Conservation (phyloP, 2,113 vertebrate genomes). For the Epinephelus moara region DNA sequence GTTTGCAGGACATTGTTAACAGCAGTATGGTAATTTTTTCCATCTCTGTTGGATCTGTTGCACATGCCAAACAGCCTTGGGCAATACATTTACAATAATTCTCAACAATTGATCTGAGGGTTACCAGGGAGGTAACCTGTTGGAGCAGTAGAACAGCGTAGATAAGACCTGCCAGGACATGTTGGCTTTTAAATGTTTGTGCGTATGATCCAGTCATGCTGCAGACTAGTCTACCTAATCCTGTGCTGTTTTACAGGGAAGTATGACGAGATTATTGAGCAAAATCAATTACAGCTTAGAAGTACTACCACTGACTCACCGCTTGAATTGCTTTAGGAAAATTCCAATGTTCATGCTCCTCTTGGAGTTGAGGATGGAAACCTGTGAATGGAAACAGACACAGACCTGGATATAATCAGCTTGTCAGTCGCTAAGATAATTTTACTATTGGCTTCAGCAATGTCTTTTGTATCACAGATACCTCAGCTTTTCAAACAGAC, state of each 20-base stretch:
- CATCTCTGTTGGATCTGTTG: constrained; percentile 19
- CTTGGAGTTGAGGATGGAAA: constrained; percentile 85
- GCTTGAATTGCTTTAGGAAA: constrained; percentile 89
- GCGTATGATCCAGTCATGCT: constrained; percentile 10
- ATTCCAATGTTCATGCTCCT: constrained; percentile 88
- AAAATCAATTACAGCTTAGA: constrained; percentile 42
- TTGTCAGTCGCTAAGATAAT: constrained; percentile 36
- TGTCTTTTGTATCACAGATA: constrained; percentile 21
- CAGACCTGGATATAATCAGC: constrained; percentile 29
- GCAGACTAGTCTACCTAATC: constrained; percentile 12
- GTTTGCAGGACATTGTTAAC: not conserved
- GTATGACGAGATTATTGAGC: constrained; percentile 12
- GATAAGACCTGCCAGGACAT: constrained; percentile 61
- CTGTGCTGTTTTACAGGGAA: not conserved
- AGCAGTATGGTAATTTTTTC: not conserved
- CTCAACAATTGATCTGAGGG: not conserved
- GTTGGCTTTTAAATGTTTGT: constrained; percentile 12
- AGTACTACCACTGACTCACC: constrained; percentile 79
- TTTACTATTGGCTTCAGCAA: constrained; percentile 22
- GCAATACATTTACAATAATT: constrained; percentile 48
- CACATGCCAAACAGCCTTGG: constrained; percentile 6
- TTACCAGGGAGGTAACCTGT: constrained; percentile 39
- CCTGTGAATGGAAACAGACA: constrained; percentile 67
- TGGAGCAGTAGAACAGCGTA: constrained; percentile 34
- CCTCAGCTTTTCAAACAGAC: constrained; percentile 38